These are phyloP conservation scores for Xestia xanthographa DNA, from an alignment of 2,888 invertebrate species.

Conservation along the genomic window DNA sequence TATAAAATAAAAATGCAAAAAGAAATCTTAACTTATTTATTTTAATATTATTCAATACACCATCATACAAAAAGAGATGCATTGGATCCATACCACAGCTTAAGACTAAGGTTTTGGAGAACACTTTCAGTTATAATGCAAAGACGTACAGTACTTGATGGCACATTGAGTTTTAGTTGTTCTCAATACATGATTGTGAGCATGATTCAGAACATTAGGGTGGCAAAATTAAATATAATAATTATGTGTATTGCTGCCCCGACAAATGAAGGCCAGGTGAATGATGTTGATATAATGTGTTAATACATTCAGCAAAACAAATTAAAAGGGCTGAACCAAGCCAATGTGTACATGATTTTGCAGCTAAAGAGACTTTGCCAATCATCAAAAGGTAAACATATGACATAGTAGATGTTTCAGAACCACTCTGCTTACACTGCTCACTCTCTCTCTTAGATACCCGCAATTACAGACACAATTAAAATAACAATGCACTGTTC, in stretches of 20 bases:
- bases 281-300: neutral
- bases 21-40: conserved; percentile 56
- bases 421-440: neutral
- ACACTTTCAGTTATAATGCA: conserved; percentile 39
- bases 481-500: too few species aligned
- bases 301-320: neutral
- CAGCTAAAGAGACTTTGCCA: neutral
- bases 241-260: neutral
- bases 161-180: conserved; percentile 19
- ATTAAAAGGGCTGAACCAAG: neutral
- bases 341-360: neutral
- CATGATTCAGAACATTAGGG: neutral
- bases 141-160: neutral
- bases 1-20: conserved; percentile 22
- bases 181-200: neutral
- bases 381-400: neutral
- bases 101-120: conserved; percentile 59
- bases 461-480: too few species aligned
- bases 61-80: conserved; percentile 48
- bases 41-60: conserved; percentile 50
- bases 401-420: neutral
- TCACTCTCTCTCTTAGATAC: too few species aligned
- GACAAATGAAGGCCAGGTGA: neutral
- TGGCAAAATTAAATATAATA: neutral
- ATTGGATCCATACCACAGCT: conserved; percentile 52